A percentile compares a stretch with the other conserved stretches of the same genome.
Conservation (phyloP, 2,113 vertebrate genomes). For the Chascanopsetta lugubris region DNA sequence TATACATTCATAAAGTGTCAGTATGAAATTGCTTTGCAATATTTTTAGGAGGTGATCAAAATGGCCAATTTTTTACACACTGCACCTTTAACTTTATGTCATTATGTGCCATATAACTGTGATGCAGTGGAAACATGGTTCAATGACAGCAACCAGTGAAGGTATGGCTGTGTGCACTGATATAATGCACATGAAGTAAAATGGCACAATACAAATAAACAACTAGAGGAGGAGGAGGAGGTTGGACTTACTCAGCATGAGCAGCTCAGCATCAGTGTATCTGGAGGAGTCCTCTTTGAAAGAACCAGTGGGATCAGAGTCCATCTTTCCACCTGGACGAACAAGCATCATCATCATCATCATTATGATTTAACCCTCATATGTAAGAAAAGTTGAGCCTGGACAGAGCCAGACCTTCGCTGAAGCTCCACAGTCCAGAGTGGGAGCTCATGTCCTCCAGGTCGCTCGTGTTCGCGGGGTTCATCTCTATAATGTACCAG, state of each 20-base stretch:
- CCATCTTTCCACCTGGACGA: slow-evolving; percentile 50
- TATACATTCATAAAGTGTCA: no score
- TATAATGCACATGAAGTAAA: no score
- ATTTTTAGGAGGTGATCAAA: no score
- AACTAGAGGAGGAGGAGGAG: not conserved
- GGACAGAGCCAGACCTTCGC: slow-evolving; percentile 55
- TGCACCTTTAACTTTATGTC: no score
- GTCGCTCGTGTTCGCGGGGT: slow-evolving; percentile 59
- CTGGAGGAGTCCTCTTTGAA: slow-evolving; percentile 57
- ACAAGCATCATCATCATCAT: no score
- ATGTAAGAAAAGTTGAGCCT: not conserved
- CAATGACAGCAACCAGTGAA: no score
- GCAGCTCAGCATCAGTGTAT: slow-evolving; percentile 68
- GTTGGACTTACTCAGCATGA: slow-evolving; percentile 74
- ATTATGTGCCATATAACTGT: no score
- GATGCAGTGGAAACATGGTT: no score
- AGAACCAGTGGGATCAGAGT: slow-evolving; percentile 34
- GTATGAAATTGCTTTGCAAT: no score
- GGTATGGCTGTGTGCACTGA: no score
- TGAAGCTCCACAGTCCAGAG: slow-evolving; percentile 78
- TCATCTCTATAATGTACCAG: slow-evolving; percentile 82
- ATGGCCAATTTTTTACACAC: no score
- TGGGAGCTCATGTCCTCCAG: slow-evolving; percentile 61
- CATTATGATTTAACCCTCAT: not conserved
- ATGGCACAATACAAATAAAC: not conserved